A percentile compares a stretch with the other conserved stretches of the same genome.
These are phyloP conservation scores for Tolypeutes matacus DNA, from an alignment of 2,797 vertebrate genomes.

Conservation along the genomic window DNA sequence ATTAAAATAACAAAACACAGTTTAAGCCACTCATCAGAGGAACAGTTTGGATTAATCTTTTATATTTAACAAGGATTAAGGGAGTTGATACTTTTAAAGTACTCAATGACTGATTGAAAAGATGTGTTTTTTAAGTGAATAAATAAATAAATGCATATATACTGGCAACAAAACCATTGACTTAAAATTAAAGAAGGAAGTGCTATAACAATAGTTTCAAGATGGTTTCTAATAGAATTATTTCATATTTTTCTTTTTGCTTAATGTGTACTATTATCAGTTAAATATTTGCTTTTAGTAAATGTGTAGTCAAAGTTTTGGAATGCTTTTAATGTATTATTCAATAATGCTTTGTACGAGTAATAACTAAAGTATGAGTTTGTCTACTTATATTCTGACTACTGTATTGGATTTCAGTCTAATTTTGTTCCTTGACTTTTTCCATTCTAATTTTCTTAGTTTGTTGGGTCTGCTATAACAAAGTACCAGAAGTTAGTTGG, in stretches of 20 bases:
- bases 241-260: neutral
- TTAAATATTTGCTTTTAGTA: neutral
- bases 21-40: neutral
- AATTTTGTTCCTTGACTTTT: neutral
- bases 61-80: neutral
- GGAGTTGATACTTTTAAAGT: constrained; percentile 5
- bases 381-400: neutral
- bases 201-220: too few relatives aligned
- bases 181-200: neutral
- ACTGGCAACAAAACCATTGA: neutral
- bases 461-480: too few relatives aligned
- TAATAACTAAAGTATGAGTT: neutral
- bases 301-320: neutral
- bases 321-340: neutral
- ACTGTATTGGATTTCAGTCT: neutral
- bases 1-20: constrained; percentile 11
- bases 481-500: too few relatives aligned
- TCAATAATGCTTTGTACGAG: neutral
- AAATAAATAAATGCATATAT: neutral
- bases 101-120: neutral
- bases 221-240: neutral
- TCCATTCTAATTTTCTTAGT: neutral
- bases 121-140: neutral
- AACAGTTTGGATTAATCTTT: neutral
- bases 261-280: neutral